Percentiles rank a stretch among this genome's conserved stretches.
Conservation (phyloP, 2,113 vertebrate genomes). For the Gnathonemus longibarbis region DNA sequence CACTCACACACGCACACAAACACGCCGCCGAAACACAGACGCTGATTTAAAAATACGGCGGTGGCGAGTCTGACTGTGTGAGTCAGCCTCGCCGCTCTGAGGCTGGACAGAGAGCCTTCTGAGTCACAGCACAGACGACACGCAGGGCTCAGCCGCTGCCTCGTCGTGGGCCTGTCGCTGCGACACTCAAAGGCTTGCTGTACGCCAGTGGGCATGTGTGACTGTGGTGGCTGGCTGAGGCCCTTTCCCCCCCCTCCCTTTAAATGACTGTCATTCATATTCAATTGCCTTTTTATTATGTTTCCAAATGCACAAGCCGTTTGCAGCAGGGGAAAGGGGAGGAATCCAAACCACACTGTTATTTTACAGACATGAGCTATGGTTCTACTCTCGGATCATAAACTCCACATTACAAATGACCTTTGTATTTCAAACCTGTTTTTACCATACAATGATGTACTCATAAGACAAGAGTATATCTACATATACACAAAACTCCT, state of each 20-base stretch:
- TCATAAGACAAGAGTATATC: background rate
- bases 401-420: background rate
- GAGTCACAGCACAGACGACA: background rate
- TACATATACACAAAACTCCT: background rate
- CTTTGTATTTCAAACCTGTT: background rate
- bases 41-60: background rate
- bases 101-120: background rate
- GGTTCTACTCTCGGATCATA: background rate
- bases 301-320: background rate
- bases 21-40: background rate
- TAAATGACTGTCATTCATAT: background rate
- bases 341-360: background rate
- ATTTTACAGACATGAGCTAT: background rate
- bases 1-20: background rate
- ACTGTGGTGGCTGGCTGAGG: background rate
- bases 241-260: background rate
- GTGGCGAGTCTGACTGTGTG: background rate
- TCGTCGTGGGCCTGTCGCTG: background rate
- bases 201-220: background rate
- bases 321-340: background rate
- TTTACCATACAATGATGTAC: background rate
- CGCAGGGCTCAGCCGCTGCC: background rate
- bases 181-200: background rate
- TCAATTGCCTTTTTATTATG: background rate
- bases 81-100: background rate